A percentile compares a stretch with the other conserved stretches of the same genome.
Conservation (phyloP, 1,140 invertebrate species). For the Lysiphlebus fabarum region DNA sequence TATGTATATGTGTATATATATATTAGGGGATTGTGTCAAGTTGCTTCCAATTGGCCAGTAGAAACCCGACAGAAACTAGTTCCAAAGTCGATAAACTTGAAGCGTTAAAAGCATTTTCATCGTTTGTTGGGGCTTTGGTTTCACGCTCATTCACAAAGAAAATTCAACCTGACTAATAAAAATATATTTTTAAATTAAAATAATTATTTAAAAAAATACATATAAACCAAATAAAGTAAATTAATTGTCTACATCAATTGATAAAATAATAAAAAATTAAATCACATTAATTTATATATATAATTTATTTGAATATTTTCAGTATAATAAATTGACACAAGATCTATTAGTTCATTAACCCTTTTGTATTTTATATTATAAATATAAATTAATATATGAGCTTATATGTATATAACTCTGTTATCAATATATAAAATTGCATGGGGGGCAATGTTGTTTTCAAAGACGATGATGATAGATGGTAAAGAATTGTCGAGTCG, state of each 20-base stretch:
- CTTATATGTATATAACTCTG: conserved; percentile 9
- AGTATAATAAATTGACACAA: conserved; percentile 15
- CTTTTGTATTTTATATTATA: conserved; percentile 50
- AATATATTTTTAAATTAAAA: too few species aligned
- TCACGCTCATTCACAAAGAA: not conserved
- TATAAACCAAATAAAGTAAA: too few species aligned
- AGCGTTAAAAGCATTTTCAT: conserved; percentile 16
- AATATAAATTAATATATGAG: conserved; percentile 52
- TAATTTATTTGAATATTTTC: conserved; percentile 11
- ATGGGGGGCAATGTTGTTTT: conserved; percentile 4
- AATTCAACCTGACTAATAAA: conserved; percentile 12
- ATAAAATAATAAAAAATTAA: not conserved
- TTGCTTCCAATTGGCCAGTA: conserved; percentile 13
- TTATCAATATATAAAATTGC: too few species aligned
- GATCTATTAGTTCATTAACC: conserved; percentile 50
- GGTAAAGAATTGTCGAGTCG: too few species aligned
- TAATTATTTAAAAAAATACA: too few species aligned
- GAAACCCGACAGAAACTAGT: conserved; percentile 23
- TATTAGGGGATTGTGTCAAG: not conserved
- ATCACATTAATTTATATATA: not conserved
- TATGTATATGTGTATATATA: too few species aligned
- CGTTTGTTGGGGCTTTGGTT: not conserved
- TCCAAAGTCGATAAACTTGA: conserved; percentile 27
- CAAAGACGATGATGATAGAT: not conserved
- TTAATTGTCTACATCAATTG: too few species aligned